Conservation (phyloP, 2,113 vertebrate species). For the Shinisaurus crocodilurus region DNA sequence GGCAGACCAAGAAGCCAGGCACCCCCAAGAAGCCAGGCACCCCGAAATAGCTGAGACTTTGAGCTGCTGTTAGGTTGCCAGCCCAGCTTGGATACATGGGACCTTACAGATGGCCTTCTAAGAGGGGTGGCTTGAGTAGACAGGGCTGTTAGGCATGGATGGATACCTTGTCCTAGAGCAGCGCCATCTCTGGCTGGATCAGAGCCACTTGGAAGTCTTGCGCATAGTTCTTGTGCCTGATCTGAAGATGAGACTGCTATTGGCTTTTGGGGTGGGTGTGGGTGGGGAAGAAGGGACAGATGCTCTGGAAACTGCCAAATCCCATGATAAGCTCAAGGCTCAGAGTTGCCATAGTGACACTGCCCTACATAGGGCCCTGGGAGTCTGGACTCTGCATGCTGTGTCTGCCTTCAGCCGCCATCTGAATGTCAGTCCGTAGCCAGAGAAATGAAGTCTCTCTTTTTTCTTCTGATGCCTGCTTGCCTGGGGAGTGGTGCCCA, state of each 20-base stretch:
- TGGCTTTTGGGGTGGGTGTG: constrained; percentile 68
- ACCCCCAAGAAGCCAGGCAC: constrained; percentile 90
- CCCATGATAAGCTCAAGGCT: constrained; percentile 77
- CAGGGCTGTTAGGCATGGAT: background rate
- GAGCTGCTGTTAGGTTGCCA: background rate
- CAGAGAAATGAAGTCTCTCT: constrained; percentile 2
- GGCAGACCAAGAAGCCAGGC: constrained; percentile 88
- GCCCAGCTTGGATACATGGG: background rate
- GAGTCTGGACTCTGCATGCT: constrained; percentile 43
- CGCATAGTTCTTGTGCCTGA: background rate
- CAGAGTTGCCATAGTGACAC: constrained; percentile 89
- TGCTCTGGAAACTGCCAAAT: constrained; percentile 78
- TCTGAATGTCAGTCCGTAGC: constrained; percentile 28
- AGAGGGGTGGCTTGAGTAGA: background rate
- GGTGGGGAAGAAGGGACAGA: constrained; percentile 80
- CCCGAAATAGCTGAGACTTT: constrained; percentile 76
- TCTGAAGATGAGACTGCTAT: background rate
- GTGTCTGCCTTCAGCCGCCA: constrained; percentile 8
- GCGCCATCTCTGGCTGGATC: constrained; percentile 9
- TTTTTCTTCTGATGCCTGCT: background rate
- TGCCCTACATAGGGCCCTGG: constrained; percentile 69
- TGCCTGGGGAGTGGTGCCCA: constrained; percentile 18
- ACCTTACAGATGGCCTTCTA: background rate
- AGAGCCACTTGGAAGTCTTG: background rate
- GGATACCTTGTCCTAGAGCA: background rate